phyloP scores from a whole-genome alignment of 2,888 invertebrate species.

The Sicus ferrugineus region DNA sequence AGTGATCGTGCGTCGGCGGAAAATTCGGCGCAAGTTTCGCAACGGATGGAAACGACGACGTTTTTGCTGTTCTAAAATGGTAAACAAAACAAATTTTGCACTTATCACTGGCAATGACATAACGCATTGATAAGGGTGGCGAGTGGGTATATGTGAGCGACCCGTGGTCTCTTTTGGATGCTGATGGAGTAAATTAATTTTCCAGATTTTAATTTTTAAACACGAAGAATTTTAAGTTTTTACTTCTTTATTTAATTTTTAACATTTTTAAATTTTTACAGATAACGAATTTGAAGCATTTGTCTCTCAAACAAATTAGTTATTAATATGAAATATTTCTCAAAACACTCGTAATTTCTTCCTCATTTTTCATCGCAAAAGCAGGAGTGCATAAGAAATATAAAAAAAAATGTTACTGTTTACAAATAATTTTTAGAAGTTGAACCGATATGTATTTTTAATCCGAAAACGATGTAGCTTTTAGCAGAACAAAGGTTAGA shows the following conservation, averaged over 20 bases:
- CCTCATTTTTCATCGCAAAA: too few species aligned
- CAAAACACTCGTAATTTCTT: too few species aligned
- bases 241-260: neutral
- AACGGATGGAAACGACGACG: slow-evolving; percentile 64
- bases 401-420: too few species aligned
- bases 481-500: too few species aligned
- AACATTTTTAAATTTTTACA: too few species aligned
- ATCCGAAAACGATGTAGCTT: too few species aligned
- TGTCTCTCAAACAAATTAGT: neutral
- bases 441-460: too few species aligned
- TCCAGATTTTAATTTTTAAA: slow-evolving; percentile 1
- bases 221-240: slow-evolving; percentile 13
- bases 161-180: neutral
- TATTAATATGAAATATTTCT: neutral
- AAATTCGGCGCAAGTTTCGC: slow-evolving; percentile 63
- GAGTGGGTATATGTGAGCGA: neutral
- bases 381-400: neutral
- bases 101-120: neutral
- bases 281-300: too few species aligned
- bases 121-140: neutral
- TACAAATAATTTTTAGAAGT: too few species aligned
- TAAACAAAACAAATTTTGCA: slow-evolving; percentile 20
- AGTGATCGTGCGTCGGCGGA: slow-evolving; percentile 63
- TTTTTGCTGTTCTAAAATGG: slow-evolving; percentile 59
- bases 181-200: neutral